Percentiles rank a stretch among this genome's conserved stretches.
Conservation (phyloP, 2,113 vertebrate species). For the Pampusana beccarii region DNA sequence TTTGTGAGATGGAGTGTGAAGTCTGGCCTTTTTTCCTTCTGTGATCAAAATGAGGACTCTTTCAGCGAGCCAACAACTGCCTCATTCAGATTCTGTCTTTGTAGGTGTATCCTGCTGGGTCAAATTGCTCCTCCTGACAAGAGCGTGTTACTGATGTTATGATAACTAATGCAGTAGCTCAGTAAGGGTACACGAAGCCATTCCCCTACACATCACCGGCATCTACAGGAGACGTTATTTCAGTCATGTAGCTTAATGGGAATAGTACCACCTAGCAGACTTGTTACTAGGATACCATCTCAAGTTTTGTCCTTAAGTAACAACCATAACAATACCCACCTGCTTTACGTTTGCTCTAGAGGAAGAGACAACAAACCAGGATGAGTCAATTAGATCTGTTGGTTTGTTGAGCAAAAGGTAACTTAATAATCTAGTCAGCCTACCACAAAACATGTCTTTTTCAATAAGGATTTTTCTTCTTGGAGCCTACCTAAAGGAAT, state of each 20-base stretch:
- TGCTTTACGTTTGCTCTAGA: neutral
- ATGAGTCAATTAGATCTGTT: neutral
- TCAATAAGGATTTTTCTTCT: neutral
- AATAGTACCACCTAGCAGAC: neutral
- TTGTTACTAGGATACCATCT: neutral
- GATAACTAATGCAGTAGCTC: neutral
- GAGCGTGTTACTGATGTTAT: too few relatives aligned
- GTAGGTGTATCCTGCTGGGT: neutral
- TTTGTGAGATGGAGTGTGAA: neutral
- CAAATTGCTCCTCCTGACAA: neutral
- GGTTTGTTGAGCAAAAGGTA: neutral
- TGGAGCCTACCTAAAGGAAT: neutral
- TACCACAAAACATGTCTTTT: neutral
- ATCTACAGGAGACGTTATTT: neutral
- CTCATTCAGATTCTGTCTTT: neutral
- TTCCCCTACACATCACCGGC: neutral
- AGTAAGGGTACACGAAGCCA: neutral
- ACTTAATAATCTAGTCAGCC: neutral
- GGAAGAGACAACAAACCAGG: neutral
- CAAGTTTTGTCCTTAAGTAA: neutral
- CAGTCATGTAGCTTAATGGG: neutral
- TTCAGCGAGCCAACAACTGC: neutral
- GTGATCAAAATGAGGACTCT: neutral
- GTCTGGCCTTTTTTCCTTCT: neutral
- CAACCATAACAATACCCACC: neutral